Percentiles rank a stretch among this genome's conserved stretches.
Evolutionary conservation across 2,888 invertebrate species (phyloP).

Genomic region (Pseudococcus viburni): DNA sequence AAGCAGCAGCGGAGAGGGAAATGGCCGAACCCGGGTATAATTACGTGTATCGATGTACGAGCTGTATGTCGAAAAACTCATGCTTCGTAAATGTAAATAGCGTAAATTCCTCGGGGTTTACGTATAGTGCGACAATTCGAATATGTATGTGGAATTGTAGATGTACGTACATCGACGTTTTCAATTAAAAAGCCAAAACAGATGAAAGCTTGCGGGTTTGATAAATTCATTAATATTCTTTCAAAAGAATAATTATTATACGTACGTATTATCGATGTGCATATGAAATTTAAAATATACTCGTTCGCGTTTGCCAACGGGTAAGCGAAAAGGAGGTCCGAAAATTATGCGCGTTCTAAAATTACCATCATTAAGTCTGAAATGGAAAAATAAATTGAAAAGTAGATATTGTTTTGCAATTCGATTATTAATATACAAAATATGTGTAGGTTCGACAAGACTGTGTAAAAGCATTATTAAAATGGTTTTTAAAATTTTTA

Average conservation of each 20-base stretch:
- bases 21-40: neutral
- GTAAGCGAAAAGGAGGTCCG: neutral
- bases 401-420: no score
- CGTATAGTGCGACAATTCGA: neutral
- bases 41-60: slow-evolving; percentile 15
- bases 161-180: neutral
- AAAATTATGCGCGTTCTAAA: neutral
- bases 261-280: neutral
- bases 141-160: neutral
- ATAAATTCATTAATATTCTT: neutral
- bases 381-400: no score
- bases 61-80: neutral
- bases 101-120: neutral
- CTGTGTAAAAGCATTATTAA: no score
- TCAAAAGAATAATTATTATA: neutral
- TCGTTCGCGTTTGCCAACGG: neutral
- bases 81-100: slow-evolving; percentile 13
- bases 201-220: neutral
- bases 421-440: no score
- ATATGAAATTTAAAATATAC: neutral
- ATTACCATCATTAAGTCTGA: neutral
- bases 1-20: neutral
- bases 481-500: no score
- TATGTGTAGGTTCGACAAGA: no score
- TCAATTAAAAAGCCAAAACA: slow-evolving; percentile 20